Evolutionary conservation across 1,140 invertebrate genomes (phyloP), one percentile per base, ranked within the genome.

Genomic region (Lepidurus couesii): DNA sequence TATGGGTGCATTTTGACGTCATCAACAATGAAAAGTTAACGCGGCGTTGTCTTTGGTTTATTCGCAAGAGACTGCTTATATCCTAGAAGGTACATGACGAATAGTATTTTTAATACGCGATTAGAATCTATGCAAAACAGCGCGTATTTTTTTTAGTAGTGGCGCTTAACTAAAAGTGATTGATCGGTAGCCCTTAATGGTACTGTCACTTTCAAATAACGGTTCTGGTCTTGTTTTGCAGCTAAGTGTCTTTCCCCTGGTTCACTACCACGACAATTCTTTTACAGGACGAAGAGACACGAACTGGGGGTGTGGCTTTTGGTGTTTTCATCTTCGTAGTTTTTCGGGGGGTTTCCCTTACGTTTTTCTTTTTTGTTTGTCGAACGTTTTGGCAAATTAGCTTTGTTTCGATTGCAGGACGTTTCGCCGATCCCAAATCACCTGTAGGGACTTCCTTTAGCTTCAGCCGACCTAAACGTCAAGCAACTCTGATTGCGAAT

Each of bases 401-500:
- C 1, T 78, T n/a, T 78, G 47, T 43, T 47, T 24, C n/a, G 26
- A 34, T 77, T 82, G 9, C 81, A 85, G 86, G 84, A 80, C 80
- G 83, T 45, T 83, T 84, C 45, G 87, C 86, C 6, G 85, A 87
- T 81, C 85, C 85, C 11, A 84, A 84, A 42, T 88, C 87, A 44
- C 86, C 87, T 1, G 82, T 84, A 65, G 86, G 86, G 44, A 86
- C 85, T 24, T 85, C 86, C 16, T 88, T 85, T 74, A 86, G 86
- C 13, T 87, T 88, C 80, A 84, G 85, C 76, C 81, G 87, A 53
- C 87, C 87, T 4, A 89, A 88, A 79, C 79, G 85, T 16, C 87
- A 89, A 82, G 84, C 88, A 7, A 82, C 85, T 47, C 81, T 85
- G 78, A 87, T 89, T 44, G 85, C 87, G 16, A 89, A 89, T 80